Evolutionary conservation across 2,888 invertebrate genomes (phyloP), one percentile per base, ranked within the genome.

Genomic region (Odontocerum albicorne): DNA sequence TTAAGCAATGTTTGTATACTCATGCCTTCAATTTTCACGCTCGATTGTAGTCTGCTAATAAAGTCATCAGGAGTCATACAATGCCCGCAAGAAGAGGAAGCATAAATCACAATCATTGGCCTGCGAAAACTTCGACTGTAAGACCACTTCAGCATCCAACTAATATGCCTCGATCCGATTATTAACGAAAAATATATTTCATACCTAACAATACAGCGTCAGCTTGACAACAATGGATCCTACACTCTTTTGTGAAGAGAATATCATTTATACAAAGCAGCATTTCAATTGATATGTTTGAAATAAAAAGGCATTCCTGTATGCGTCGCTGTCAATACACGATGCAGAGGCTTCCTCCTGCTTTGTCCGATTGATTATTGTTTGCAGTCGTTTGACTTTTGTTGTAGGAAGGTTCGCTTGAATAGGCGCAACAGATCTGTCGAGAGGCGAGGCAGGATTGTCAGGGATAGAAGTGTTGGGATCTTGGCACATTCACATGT

Each of bases 181-280:
- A 46, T 56, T 56, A 51, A 46, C 46, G 51, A 42, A 12, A 46
- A 56, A 56, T 51, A 42, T 56, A 56, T 56, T 56, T 51, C 44
- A 10, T 19, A 39, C 31, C n/a, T 19, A 19, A 52, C 43, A 51
- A 51, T 22, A 33, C 33, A 7, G 33, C 21, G 46, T 46, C 46
- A 15, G 36, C 20, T 16, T 6, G 12, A 4, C 50, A 33, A 50
- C 42, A 50, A 40, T 42, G 42, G 21, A 10, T 13, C 16, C 32
- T 22, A 13, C 10, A 2, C 4, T 31, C 39, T 31, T 39, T 38
- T 49, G 39, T 49, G 19, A 8, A 2, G 13, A n/a, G 49, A 39
- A 49, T 32, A 47, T 49, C 38, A 39, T 49, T 49, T 39, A 39
- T 39, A 21, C 19, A 22, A 15, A 31, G 47, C 19, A 16, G 36